Conservation (phyloP, 2,113 vertebrate genomes). For the Mobula birostris region DNA sequence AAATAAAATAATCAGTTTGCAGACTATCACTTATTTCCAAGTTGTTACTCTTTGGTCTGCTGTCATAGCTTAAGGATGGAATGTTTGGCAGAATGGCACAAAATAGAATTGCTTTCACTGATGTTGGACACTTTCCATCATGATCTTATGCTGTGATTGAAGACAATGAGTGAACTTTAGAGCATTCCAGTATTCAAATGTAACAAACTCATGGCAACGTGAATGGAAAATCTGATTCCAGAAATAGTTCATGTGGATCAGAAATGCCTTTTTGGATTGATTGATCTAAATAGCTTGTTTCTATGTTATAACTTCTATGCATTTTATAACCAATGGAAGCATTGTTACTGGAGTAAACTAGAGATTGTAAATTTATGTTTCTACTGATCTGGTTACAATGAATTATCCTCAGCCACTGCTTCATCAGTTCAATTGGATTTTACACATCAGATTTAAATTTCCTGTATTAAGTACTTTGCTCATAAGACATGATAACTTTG, state of each 20-base stretch:
- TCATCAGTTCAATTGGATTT: neutral
- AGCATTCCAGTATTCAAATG: too few species aligned
- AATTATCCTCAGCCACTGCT: neutral
- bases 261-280: neutral
- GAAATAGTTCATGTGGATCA: slow-evolving; percentile 39
- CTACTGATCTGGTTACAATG: neutral
- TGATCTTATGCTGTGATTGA: too few species aligned
- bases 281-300: neutral
- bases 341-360: neutral
- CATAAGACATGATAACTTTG: neutral
- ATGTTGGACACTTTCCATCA: too few species aligned
- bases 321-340: neutral
- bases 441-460: neutral
- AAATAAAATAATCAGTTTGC: too few species aligned
- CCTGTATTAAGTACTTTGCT: neutral
- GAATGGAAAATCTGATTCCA: slow-evolving; percentile 47
- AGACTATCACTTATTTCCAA: too few species aligned
- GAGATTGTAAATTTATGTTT: neutral
- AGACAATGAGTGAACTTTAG: too few species aligned
- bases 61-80: too few species aligned
- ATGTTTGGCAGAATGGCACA: too few species aligned
- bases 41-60: too few species aligned
- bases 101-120: too few species aligned
- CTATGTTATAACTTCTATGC: neutral
- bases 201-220: slow-evolving; percentile 39